Conservation (phyloP, 2,888 invertebrate genomes). For the Siphlonurus alternatus region DNA sequence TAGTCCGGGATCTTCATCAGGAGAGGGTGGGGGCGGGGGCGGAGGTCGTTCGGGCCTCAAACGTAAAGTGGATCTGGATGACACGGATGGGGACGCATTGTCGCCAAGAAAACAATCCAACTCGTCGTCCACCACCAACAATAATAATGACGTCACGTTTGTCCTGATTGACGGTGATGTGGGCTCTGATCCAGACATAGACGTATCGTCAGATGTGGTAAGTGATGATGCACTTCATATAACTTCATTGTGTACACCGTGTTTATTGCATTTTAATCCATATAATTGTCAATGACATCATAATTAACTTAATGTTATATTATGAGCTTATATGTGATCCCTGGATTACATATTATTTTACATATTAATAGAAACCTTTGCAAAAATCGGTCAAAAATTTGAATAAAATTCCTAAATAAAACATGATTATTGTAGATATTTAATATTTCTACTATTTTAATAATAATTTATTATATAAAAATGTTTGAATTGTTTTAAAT, state of each 20-base stretch:
- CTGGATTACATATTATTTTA: too few relatives aligned
- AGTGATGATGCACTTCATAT: too few relatives aligned
- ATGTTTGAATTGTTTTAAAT: not conserved
- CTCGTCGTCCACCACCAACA: conserved; percentile 11
- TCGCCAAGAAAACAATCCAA: conserved; percentile 19
- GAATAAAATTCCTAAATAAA: too few relatives aligned
- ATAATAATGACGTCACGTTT: conserved; percentile 29
- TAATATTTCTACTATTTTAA: not conserved
- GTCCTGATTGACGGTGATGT: conserved; percentile 28
- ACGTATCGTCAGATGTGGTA: not conserved
- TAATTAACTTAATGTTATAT: too few relatives aligned
- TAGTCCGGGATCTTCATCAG: conserved; percentile 1
- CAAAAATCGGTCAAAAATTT: too few relatives aligned
- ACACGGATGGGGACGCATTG: conserved; percentile 23
- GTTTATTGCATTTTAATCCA: too few relatives aligned
- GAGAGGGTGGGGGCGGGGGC: not conserved
- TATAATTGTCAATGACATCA: too few relatives aligned
- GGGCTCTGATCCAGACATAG: not conserved
- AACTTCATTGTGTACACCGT: too few relatives aligned
- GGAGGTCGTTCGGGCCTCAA: not conserved
- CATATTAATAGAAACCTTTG: too few relatives aligned
- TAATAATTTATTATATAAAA: not conserved
- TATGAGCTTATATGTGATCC: too few relatives aligned
- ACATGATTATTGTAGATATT: not conserved
- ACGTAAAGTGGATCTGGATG: conserved; percentile 13